These are phyloP conservation scores for Vombatus ursinus DNA, from an alignment of 2,113 vertebrate species.

Conservation along the genomic window DNA sequence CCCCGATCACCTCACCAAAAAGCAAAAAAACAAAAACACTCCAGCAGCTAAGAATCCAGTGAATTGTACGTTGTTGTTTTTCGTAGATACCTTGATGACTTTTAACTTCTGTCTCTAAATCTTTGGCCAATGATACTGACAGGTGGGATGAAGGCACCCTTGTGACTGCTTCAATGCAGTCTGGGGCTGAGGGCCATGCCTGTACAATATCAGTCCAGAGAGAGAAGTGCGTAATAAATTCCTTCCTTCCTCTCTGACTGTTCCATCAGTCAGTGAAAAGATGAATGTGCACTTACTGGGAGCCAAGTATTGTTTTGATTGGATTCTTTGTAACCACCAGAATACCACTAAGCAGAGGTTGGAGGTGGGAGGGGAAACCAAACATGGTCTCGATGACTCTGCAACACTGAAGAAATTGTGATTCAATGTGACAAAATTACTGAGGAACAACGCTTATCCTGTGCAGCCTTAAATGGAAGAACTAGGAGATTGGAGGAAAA, in stretches of 20 bases:
- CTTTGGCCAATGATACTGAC: not conserved
- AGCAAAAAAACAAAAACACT: not conserved
- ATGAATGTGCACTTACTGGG: not conserved
- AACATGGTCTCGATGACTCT: conserved; percentile 16
- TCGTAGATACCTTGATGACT: not conserved
- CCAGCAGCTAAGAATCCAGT: not conserved
- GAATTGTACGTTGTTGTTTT: not conserved
- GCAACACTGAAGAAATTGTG: not conserved
- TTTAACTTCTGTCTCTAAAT: not conserved
- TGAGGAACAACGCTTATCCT: not conserved
- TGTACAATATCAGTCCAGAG: not conserved
- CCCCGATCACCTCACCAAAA: too few relatives aligned
- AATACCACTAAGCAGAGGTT: not conserved
- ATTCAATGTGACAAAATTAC: conserved; percentile 20
- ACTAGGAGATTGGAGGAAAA: not conserved
- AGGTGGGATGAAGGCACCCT: not conserved
- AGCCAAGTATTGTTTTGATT: not conserved
- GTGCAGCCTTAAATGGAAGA: not conserved
- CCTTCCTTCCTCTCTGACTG: not conserved
- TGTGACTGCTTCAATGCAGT: not conserved
- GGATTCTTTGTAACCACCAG: not conserved
- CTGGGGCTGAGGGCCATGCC: not conserved
- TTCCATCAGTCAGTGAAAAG: not conserved
- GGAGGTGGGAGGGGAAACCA: not conserved
- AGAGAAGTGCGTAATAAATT: not conserved